These are phyloP conservation scores for Brotula barbata DNA, from an alignment of 2,797 vertebrate species.

Conservation along the genomic window DNA sequence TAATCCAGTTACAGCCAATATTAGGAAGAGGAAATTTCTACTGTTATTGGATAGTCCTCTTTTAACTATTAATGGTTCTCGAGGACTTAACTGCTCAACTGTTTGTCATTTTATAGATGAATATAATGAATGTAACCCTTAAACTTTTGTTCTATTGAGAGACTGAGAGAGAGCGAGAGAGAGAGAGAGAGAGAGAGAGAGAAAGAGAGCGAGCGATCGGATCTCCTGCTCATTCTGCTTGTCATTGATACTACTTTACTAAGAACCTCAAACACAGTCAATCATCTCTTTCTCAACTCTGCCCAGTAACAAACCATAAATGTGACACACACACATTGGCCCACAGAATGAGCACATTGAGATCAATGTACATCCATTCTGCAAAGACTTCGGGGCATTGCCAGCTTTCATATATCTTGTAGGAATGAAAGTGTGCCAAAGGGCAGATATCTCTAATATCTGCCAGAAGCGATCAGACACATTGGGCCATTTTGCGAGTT, in stretches of 20 bases:
- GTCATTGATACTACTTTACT: conserved; percentile 33
- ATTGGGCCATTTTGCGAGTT: conserved; percentile 22
- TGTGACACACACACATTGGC: conserved; percentile 20
- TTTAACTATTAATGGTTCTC: conserved; percentile 67
- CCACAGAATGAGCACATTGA: conserved; percentile 41
- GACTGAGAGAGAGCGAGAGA: conserved; percentile 21
- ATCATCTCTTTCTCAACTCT: conserved; percentile 42
- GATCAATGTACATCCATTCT: conserved; percentile 59
- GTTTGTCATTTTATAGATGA: conserved; percentile 63
- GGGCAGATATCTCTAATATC: conserved; percentile 56
- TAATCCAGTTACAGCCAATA: conserved; percentile 58
- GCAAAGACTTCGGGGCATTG: conserved; percentile 49
- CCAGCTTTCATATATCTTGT: conserved; percentile 47
- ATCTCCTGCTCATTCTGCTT: conserved; percentile 40
- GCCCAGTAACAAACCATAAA: conserved; percentile 52
- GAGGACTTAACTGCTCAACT: conserved; percentile 69
- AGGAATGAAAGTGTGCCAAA: conserved; percentile 53
- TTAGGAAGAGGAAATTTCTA: conserved; percentile 73
- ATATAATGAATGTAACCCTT: conserved; percentile 68
- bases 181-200: conserved; percentile 31
- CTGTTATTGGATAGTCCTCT: conserved; percentile 70
- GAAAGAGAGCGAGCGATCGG: conserved; percentile 26
- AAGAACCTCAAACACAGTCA: conserved; percentile 40
- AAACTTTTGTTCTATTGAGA: conserved; percentile 60
- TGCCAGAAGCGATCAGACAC: conserved; percentile 41